A percentile compares a stretch with the other conserved stretches of the same genome.
Evolutionary conservation across 2,888 invertebrate genomes (phyloP).

Genomic region (Arge pagana): DNA sequence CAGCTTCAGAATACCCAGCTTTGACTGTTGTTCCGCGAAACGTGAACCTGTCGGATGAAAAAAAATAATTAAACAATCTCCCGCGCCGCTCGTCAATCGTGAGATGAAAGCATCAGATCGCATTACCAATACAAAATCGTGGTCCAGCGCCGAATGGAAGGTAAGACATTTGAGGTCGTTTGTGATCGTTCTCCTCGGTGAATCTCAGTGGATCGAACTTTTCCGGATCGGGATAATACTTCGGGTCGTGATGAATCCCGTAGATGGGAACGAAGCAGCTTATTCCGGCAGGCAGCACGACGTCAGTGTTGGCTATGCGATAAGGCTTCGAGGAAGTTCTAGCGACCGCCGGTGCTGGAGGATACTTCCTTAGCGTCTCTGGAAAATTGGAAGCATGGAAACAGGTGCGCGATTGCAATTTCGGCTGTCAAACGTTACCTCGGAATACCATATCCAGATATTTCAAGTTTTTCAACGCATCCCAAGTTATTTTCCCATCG

Average conservation of each 20-base stretch:
- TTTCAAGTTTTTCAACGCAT: constrained; percentile 51
- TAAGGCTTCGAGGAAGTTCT: constrained; percentile 48
- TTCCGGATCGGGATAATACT: constrained; percentile 56
- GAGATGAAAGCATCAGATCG: constrained; percentile 28
- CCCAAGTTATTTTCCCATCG: constrained; percentile 5
- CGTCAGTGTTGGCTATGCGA: constrained; percentile 48
- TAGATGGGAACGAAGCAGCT: constrained; percentile 43
- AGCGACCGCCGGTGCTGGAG: constrained; percentile 53
- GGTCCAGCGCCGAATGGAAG: constrained; percentile 59
- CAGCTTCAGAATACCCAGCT: constrained; percentile 36
- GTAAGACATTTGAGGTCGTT: constrained; percentile 47
- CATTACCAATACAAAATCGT: constrained; percentile 56
- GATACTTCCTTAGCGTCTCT: constrained; percentile 60
- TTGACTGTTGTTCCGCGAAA: constrained; percentile 42
- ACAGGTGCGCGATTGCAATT: background rate
- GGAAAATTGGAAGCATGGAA: constrained; percentile 33
- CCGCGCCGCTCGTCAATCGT: background rate
- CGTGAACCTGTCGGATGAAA: constrained; percentile 36
- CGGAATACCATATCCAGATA: constrained; percentile 55
- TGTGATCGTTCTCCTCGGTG: constrained; percentile 42
- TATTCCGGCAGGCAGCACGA: constrained; percentile 47
- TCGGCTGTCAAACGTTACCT: constrained; percentile 38
- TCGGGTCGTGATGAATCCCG: constrained; percentile 56
- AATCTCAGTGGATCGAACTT: constrained; percentile 60
- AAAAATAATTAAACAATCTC: background rate